Evolutionary conservation across 2,797 vertebrate genomes (phyloP), one percentile per base, ranked within the genome.

Genomic region (Danio albolineatus): DNA sequence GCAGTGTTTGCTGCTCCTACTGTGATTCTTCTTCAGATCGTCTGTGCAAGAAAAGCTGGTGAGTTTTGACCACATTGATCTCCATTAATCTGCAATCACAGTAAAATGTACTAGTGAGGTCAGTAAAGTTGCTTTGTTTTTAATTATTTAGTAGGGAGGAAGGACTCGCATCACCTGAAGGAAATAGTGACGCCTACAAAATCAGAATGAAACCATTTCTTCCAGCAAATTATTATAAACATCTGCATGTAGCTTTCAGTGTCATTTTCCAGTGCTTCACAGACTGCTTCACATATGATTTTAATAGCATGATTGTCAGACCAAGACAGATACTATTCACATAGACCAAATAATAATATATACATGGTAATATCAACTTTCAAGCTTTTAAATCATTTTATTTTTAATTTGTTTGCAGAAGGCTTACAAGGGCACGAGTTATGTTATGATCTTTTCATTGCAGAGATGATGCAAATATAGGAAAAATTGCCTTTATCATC

Each of bases 11-110:
- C 13, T 54, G 60, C 38, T 41, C 59, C 60, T 4, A 54, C 49
- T 65, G 48, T 54, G 46, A 54, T 76, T 65, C 59, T 76, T 53
- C 60, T 76, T 53, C 48, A 54, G n/a, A 76, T 54, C 48, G 19
- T 64, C 60, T 76, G 73, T 64, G 8, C n/a, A n/a, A 21, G 8
- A 64, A 75, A 7, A 76, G 36, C 36, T n/a, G 60, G 60, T 75
- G 56, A 51, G 60, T 28, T 44, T 54, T 54, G 12, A 39, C 71
- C 10, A 6, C 10, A 38, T 6, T 36, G 1, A 61, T 36, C 9
- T 74, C 7, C n/a, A 36, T n/a, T 3, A 19, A 7, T 43, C 5
- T 71, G 9, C 1, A 8, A 44, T 41, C 2, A 51, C 19, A 10
- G 2, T 14, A 7, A 10, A 38, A 19, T 0, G 13, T 54, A 13